Evolutionary conservation across 2,888 invertebrate species (phyloP), one percentile per base, ranked within the genome.

Genomic region (Ceraclea dissimilis): DNA sequence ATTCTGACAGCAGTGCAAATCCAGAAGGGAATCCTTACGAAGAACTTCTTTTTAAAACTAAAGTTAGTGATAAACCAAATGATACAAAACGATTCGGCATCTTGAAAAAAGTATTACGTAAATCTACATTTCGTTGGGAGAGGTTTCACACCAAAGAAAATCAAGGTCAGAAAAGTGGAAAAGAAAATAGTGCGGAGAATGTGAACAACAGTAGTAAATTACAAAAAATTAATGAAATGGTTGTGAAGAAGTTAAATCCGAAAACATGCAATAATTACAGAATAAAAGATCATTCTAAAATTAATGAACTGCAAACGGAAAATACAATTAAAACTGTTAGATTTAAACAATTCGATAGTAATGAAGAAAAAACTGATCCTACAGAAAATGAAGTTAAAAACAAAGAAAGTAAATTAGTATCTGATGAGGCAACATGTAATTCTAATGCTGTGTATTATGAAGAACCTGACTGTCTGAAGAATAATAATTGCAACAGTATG

Each of bases 11-110:
- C 8, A 44, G 49, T 19, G 16, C 54, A 5, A 54, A 50, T 20
- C 21, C 31, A 6, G 59, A 58, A 20, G 59, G 58, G 20, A 62
- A 62, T 20, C 20, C 50, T 21, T 62, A 62, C 51, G 62, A 62
- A 60, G 62, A 62, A 31, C 52, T 62, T 13, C 31, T 52, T 33
- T 59, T 57, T 33, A 52, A 49, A 21, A 50, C 13, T 2, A 18
- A 48, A 13, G 22, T 47, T 2, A 19, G 2, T 1, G 44, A 13
- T 49, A 47, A 18, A 18, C 6, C 49, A 31, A 43, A n/a, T 2
- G 48, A 22, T 39, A 60, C 56, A 43, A 58, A 60, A 26, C 60
- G 58, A 48, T 18, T 44, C 8, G 58, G 56, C 11, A 58, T 62
- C 39, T 44, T 62, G 8, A 50, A 47, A 47, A 53, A 59, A 20